phyloP scores from a whole-genome alignment of 2,797 vertebrate species.

The Micrastur ruficollis region DNA sequence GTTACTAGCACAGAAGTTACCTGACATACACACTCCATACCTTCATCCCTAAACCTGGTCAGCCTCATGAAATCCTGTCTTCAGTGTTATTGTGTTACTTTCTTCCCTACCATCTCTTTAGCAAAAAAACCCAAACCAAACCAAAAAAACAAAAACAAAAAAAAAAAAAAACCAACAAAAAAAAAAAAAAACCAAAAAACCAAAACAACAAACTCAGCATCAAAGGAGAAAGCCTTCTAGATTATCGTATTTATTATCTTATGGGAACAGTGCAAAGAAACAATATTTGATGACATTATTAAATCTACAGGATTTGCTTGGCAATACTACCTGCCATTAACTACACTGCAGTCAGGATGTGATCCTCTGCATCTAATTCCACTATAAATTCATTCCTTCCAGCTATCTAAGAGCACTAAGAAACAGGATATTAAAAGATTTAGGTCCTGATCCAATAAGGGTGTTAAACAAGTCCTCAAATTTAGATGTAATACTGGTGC shows the following conservation, averaged over 20 bases:
- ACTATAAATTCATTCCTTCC: conserved; percentile 44
- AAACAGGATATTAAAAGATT: conserved; percentile 65
- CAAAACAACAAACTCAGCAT: not conserved
- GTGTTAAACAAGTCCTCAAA: not conserved
- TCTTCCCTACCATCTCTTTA: not conserved
- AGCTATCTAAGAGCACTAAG: conserved; percentile 52
- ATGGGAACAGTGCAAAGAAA: not conserved
- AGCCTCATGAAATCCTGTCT: not conserved
- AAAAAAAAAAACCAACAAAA: not conserved
- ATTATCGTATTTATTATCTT: not conserved
- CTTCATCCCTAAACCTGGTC: not conserved
- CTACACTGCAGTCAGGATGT: not conserved
- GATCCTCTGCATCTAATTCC: conserved; percentile 25
- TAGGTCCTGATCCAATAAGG: conserved; percentile 5
- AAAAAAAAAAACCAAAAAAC: not conserved
- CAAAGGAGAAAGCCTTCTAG: not conserved
- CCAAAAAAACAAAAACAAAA: not conserved
- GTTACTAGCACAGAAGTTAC: not conserved
- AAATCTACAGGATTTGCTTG: not conserved
- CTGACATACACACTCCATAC: not conserved
- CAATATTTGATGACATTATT: conserved; percentile 17
- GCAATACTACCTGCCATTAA: not conserved
- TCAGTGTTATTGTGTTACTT: not conserved
- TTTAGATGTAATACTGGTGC: not conserved
- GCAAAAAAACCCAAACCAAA: no score